Evolutionary conservation across 1,140 invertebrate species (phyloP).

Genomic region (Zaprionus kolodkinae): DNA sequence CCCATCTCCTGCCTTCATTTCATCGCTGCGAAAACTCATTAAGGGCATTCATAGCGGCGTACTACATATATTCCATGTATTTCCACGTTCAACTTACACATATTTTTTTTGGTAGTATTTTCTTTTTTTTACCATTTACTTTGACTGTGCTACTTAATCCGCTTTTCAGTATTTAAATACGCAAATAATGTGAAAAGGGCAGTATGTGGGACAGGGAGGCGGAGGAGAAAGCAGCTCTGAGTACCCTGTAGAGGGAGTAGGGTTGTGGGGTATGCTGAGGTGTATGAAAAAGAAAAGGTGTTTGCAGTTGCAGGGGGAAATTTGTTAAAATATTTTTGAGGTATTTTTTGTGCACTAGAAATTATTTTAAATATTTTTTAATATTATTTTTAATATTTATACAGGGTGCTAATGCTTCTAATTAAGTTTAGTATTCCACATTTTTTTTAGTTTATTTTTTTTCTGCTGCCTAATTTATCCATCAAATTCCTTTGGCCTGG

Average conservation of each 20-base stretch:
- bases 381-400: too few species aligned
- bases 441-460: not conserved
- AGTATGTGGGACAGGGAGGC: not conserved
- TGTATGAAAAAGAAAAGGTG: not conserved
- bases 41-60: conserved; percentile 75
- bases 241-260: not conserved
- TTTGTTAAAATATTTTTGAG: not conserved
- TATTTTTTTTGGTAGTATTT: conserved; percentile 37
- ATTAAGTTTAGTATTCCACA: not conserved
- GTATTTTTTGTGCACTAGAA: not conserved
- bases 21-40: conserved; percentile 60
- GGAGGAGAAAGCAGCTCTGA: not conserved
- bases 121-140: conserved; percentile 15
- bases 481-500: conserved; percentile 6
- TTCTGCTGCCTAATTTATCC: conserved; percentile 54
- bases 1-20: conserved; percentile 19
- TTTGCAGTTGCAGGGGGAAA: not conserved
- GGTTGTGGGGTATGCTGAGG: not conserved
- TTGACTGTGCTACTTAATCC: conserved; percentile 58
- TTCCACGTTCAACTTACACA: conserved; percentile 25
- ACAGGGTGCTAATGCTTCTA: not conserved
- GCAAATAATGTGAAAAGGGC: conserved; percentile 70
- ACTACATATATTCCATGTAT: conserved; percentile 31
- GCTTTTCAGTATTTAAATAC: conserved; percentile 81
- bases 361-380: not conserved